Evolutionary conservation across 2,888 invertebrate species (phyloP), one percentile per base, ranked within the genome.

Genomic region (Ochropleura leucogaster): DNA sequence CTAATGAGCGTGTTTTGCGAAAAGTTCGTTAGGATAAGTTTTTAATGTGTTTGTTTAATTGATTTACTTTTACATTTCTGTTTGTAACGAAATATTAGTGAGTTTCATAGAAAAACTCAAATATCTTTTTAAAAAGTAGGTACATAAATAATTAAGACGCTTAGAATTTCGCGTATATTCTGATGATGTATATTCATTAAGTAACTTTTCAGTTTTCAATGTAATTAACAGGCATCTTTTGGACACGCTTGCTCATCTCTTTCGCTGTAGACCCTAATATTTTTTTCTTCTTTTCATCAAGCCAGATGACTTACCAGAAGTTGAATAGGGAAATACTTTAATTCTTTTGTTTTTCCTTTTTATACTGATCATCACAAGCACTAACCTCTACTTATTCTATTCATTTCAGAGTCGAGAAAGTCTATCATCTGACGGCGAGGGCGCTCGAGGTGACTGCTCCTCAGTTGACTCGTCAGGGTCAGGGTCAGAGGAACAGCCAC

Each of bases 401-500:
- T 60, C 40, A 68, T 95, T 95, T 18, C 96, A 97, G 97, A 97
- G 97, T 93, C 97, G 97, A 87, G 97, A 97, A 89, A 97, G 97
- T 83, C 93, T 98, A 44, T 97, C 97, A 60, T 97, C 97, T 59
- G 97, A 97, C 85, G 97, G 97, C 63, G 97, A 97, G 90, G 96
- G 96, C 16, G 96, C 96, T 49, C 93, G 95, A 51, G 97, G 97
- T 14, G 97, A 97, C 85, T 97, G 97, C 85, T 97, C 97, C 10
- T 96, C 96, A 3, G 97, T 97, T 63, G 97, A 96, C 84, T 94
- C 96, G 0, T 96, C 96, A 83, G 94, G 93, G 70, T 97, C 97
- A 74, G 97, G 96, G 64, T 97, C 97, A 75, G 97, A 97, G 84
- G 97, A 97, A 90, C 97, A 97, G 89, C 98, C 98, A 82, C 98